Percentiles rank a stretch among this genome's conserved stretches.
phyloP scores from a whole-genome alignment of 1,140 invertebrate genomes.

The Trachymyrmex septentrionalis region DNA sequence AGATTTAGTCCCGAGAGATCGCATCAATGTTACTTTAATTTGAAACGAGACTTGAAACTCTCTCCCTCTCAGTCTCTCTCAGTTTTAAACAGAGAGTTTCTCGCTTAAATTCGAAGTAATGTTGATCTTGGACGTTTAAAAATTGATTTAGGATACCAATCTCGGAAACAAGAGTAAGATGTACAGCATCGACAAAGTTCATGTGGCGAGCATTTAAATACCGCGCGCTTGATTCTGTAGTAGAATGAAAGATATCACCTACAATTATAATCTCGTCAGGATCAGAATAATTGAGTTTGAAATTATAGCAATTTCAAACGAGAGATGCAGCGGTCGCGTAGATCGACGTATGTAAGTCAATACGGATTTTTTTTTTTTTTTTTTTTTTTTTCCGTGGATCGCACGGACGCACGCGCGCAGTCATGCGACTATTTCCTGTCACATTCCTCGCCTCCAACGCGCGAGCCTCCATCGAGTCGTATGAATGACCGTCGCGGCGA shows the following conservation, averaged over 20 bases:
- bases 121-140: neutral
- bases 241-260: neutral
- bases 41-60: too few species aligned
- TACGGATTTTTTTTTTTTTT: conserved; percentile 26
- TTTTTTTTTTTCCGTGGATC: conserved; percentile 8
- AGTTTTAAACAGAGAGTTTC: too few species aligned
- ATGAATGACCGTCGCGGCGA: conserved; percentile 74
- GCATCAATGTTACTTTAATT: too few species aligned
- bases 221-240: neutral
- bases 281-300: neutral
- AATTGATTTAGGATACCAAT: neutral
- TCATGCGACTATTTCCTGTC: conserved; percentile 61
- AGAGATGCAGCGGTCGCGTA: neutral
- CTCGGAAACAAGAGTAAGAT: neutral
- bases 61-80: too few species aligned
- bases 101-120: too few species aligned
- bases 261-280: conserved; percentile 15
- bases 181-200: too few species aligned
- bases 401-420: conserved; percentile 37
- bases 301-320: neutral
- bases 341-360: conserved; percentile 6
- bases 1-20: neutral
- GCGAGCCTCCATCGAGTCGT: conserved; percentile 61
- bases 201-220: neutral
- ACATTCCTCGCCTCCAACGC: conserved; percentile 59